Percentiles rank a stretch among this genome's conserved stretches.
Evolutionary conservation across 2,113 vertebrate genomes (phyloP).

Genomic region (Pachycephala philippinensis): DNA sequence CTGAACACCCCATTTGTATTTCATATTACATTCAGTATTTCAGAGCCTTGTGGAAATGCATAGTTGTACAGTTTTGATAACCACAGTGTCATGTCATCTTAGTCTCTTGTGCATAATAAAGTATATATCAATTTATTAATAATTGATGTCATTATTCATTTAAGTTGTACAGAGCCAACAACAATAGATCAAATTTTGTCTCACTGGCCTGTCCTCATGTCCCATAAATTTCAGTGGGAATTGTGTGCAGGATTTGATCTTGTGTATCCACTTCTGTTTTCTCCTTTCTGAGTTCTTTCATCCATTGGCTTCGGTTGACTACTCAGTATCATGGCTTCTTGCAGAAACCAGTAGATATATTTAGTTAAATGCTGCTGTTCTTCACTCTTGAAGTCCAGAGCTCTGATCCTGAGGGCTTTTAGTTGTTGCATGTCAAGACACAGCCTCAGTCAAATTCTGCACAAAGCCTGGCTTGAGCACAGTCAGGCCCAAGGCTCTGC

Average conservation of each 20-base stretch:
- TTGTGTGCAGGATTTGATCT: background rate
- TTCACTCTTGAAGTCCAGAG: background rate
- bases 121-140: slow-evolving; percentile 73
- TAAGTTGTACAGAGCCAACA: background rate
- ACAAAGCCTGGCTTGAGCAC: background rate
- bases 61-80: slow-evolving; percentile 79
- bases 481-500: background rate
- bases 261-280: background rate
- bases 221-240: background rate
- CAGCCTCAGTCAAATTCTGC: background rate
- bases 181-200: background rate
- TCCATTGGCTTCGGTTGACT: background rate
- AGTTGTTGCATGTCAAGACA: background rate
- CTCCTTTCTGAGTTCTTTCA: background rate
- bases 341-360: background rate
- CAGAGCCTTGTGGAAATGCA: slow-evolving; percentile 64
- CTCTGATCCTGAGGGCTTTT: background rate
- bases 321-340: background rate
- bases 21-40: slow-evolving; percentile 61
- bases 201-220: background rate
- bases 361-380: background rate
- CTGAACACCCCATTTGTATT: slow-evolving; percentile 64
- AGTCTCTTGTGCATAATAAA: slow-evolving; percentile 82
- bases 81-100: slow-evolving; percentile 71
- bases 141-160: background rate